Evolutionary conservation across 2,113 vertebrate species (phyloP).

Genomic region (Proteles cristata): DNA sequence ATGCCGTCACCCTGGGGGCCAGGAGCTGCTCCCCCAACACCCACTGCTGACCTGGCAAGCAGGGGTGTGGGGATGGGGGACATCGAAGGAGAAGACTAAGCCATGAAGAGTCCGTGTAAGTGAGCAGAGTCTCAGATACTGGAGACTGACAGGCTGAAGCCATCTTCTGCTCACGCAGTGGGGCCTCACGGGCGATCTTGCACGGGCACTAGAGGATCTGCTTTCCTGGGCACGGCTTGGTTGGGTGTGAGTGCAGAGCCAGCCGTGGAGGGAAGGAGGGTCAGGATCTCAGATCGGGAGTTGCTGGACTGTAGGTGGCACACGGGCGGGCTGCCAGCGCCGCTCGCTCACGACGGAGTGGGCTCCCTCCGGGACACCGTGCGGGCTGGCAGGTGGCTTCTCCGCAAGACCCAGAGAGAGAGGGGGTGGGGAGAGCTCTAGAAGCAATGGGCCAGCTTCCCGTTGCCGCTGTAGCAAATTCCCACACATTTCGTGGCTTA

Average conservation of each 20-base stretch:
- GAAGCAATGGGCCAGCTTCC: accelerated
- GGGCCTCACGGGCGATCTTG: accelerated
- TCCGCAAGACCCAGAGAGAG: not conserved
- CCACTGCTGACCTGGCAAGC: not conserved
- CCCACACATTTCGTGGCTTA: not conserved
- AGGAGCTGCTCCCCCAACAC: too few relatives aligned
- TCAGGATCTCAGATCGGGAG: not conserved
- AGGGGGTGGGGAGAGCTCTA: not conserved
- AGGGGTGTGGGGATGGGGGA: not conserved
- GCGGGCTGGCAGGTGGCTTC: not conserved
- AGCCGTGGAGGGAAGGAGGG: accelerated
- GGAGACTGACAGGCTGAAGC: not conserved
- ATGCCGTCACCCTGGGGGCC: not conserved
- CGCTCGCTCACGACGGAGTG: accelerated
- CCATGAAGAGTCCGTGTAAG: not conserved
- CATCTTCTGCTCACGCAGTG: not conserved
- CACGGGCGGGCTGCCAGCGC: accelerated
- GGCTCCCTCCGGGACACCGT: accelerated
- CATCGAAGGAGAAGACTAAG: not conserved
- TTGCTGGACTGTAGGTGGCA: accelerated
- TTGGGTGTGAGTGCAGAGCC: not conserved
- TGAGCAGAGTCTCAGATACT: not conserved
- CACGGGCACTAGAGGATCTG: not conserved
- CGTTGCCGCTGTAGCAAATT: not conserved
- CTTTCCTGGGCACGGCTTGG: not conserved